A percentile compares a stretch with the other conserved stretches of the same genome.
Evolutionary conservation across 1,140 invertebrate genomes (phyloP).

Genomic region (Habropoda laboriosa): DNA sequence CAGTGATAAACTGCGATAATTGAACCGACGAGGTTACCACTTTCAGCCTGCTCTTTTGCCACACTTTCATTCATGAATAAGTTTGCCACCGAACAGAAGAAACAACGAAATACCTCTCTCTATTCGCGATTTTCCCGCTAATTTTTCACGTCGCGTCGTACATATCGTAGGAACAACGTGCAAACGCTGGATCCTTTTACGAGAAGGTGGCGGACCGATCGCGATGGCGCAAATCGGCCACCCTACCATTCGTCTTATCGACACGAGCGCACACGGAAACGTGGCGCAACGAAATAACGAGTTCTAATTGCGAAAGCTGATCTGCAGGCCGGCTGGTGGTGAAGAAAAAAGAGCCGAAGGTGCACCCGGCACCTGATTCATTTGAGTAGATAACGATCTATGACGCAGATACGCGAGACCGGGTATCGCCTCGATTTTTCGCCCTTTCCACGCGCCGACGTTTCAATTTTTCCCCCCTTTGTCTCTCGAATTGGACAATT

Average conservation of each 20-base stretch:
- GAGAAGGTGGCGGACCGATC: conserved; percentile 21
- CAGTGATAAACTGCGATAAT: conserved; percentile 36
- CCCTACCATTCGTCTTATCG: conserved; percentile 65
- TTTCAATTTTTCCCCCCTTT: too few relatives aligned
- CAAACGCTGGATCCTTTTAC: conserved; percentile 25
- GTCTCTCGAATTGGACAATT: too few relatives aligned
- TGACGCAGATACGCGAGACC: conserved; percentile 66
- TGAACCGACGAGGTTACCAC: neutral
- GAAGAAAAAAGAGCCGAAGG: conserved; percentile 61
- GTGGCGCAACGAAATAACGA: conserved; percentile 79
- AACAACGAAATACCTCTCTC: too few relatives aligned
- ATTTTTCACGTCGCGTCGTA: too few relatives aligned
- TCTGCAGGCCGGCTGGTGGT: conserved; percentile 41
- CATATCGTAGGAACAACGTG: too few relatives aligned
- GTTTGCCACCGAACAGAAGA: too few relatives aligned
- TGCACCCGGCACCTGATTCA: conserved; percentile 70
- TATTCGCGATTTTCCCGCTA: too few relatives aligned
- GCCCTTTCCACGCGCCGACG: conserved; percentile 47
- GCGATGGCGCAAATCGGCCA: conserved; percentile 58
- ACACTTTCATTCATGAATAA: conserved; percentile 12
- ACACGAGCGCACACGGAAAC: conserved; percentile 72
- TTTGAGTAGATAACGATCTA: conserved; percentile 69
- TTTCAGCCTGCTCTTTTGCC: neutral
- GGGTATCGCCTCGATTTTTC: conserved; percentile 57
- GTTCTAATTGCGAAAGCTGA: conserved; percentile 79